These are phyloP conservation scores for Enhydra lutris DNA, from an alignment of 2,113 vertebrate species.

Conservation along the genomic window DNA sequence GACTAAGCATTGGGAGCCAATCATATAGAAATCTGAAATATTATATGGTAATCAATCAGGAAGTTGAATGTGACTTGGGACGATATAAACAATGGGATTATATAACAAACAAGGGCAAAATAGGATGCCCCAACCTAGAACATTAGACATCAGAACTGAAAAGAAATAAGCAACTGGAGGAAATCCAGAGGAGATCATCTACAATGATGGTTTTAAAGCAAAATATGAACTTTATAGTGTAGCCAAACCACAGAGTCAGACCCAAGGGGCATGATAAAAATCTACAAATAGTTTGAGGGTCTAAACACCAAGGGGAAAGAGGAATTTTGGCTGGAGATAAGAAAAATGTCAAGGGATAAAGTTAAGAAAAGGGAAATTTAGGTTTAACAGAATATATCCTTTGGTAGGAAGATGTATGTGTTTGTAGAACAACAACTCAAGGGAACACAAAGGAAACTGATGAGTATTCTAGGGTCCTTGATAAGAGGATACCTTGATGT, in stretches of 20 bases:
- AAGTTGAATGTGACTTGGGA: slow-evolving; percentile 46
- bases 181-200: slow-evolving; percentile 64
- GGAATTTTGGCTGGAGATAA: slow-evolving; percentile 70
- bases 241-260: slow-evolving; percentile 74
- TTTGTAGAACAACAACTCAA: slow-evolving; percentile 31
- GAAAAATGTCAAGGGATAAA: slow-evolving; percentile 59
- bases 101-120: slow-evolving; percentile 57
- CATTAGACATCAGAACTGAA: slow-evolving; percentile 34
- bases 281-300: slow-evolving; percentile 67
- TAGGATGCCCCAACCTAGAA: slow-evolving; percentile 47
- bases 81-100: slow-evolving; percentile 44
- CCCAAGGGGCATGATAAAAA: slow-evolving; percentile 68
- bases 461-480: slow-evolving; percentile 46
- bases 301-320: slow-evolving; percentile 70
- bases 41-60: slow-evolving; percentile 51
- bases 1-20: slow-evolving; percentile 40
- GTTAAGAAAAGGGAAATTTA: slow-evolving; percentile 69
- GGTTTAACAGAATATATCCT: slow-evolving; percentile 51
- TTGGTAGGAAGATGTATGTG: slow-evolving; percentile 46
- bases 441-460: slow-evolving; percentile 22
- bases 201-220: slow-evolving; percentile 63
- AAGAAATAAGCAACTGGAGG: slow-evolving; percentile 59
- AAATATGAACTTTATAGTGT: slow-evolving; percentile 70
- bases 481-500: slow-evolving; percentile 42
- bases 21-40: slow-evolving; percentile 69